Percentiles rank a stretch among this genome's conserved stretches.
Conservation (phyloP, 2,797 vertebrate genomes). For the Eulemur coronatus region DNA sequence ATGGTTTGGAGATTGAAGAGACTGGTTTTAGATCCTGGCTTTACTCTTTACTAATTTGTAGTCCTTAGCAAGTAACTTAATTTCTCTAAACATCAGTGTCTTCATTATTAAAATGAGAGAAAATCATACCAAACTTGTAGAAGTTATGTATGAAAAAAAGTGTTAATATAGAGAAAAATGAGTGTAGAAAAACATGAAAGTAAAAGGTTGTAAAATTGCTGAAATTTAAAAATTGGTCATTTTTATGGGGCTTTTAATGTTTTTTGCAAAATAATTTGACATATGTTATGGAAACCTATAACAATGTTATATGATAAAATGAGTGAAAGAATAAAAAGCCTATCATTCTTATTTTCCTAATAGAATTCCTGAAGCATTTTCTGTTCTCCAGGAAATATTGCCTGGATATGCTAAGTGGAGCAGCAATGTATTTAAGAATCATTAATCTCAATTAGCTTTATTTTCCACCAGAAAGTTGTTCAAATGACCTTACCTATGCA, state of each 20-base stretch:
- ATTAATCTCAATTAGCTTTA: slow-evolving; percentile 77
- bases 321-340: not conserved
- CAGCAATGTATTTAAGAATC: slow-evolving; percentile 49
- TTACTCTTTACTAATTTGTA: not conserved
- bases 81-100: not conserved
- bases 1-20: not conserved
- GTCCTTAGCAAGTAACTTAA: not conserved
- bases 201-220: not conserved
- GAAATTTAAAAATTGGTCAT: not conserved
- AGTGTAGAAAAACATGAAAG: not conserved
- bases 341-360: not conserved
- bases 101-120: slow-evolving; percentile 15
- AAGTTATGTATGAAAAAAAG: not conserved
- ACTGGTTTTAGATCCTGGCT: not conserved
- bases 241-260: not conserved
- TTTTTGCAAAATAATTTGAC: not conserved
- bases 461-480: slow-evolving; percentile 67
- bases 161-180: not conserved
- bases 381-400: slow-evolving; percentile 28
- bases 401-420: slow-evolving; percentile 44
- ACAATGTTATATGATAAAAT: not conserved
- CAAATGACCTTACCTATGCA: slow-evolving; percentile 71
- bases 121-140: not conserved
- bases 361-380: not conserved
- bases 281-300: not conserved